These are phyloP conservation scores for Heterodera filipjevi DNA, from an alignment of 2,888 invertebrate genomes.

Conservation along the genomic window DNA sequence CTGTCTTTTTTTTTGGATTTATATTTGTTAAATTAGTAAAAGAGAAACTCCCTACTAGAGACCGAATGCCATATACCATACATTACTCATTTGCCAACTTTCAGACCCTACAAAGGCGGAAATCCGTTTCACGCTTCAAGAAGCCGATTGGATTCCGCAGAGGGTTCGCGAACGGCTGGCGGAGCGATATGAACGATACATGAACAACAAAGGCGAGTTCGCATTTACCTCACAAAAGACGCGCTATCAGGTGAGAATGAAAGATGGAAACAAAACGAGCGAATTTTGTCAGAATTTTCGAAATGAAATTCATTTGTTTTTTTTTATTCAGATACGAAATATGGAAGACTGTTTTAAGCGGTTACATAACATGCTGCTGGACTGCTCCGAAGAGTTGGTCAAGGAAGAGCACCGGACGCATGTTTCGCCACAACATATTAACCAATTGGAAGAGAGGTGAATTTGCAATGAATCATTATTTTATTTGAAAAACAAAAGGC, in stretches of 20 bases:
- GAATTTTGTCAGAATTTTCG: neutral
- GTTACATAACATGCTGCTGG: constrained; percentile 33
- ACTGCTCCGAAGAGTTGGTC: constrained; percentile 32
- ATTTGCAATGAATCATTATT: neutral
- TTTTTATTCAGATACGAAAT: constrained; percentile 39
- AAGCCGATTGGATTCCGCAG: constrained; percentile 42
- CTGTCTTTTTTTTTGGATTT: too few relatives aligned
- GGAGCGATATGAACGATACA: constrained; percentile 28
- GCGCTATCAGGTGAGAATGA: constrained; percentile 44
- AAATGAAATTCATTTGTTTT: neutral
- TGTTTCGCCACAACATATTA: constrained; percentile 21
- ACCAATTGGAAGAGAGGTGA: constrained; percentile 22
- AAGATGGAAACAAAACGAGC: constrained; percentile 2
- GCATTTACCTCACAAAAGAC: constrained; percentile 41
- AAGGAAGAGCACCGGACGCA: neutral
- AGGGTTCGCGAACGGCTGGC: constrained; percentile 34
- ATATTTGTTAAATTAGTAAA: too few relatives aligned
- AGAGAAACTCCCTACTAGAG: too few relatives aligned
- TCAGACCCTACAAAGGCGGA: constrained; percentile 47
- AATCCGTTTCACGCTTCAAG: constrained; percentile 43
- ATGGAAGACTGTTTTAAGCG: constrained; percentile 47
- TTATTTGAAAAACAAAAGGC: too few relatives aligned
- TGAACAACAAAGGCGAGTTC: constrained; percentile 41
- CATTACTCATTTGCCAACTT: neutral
- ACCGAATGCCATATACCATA: too few relatives aligned